Conservation (phyloP, 2,113 vertebrate species). For the Oreochromis aureus region DNA sequence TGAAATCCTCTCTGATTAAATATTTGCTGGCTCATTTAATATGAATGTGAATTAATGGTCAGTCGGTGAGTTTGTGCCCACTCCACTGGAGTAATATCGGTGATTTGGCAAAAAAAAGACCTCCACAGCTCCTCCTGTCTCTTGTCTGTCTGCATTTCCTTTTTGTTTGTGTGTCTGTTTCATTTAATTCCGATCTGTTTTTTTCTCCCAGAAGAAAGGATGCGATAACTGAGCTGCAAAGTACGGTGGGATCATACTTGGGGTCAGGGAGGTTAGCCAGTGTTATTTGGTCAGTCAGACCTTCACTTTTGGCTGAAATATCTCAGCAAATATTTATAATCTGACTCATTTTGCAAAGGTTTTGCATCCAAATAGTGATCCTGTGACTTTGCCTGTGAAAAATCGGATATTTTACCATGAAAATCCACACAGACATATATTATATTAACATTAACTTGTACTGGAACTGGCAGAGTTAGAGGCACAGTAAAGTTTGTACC, state of each 20-base stretch:
- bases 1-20: conserved; percentile 58
- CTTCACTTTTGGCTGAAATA: background rate
- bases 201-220: background rate
- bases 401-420: background rate
- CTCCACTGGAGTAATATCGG: background rate
- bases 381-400: background rate
- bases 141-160: background rate
- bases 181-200: background rate
- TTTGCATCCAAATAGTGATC: background rate
- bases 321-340: background rate
- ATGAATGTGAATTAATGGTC: conserved; percentile 60
- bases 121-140: background rate
- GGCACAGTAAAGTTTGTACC: background rate
- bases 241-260: background rate
- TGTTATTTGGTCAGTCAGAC: background rate
- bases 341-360: background rate
- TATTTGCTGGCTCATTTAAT: conserved; percentile 62
- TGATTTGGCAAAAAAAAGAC: background rate
- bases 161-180: background rate
- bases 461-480: background rate
- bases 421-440: background rate
- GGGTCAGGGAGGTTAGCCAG: background rate
- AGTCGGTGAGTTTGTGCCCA: conserved; percentile 31
- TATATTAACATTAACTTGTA: background rate
- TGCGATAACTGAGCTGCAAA: background rate